Conservation (phyloP, 2,113 vertebrate species). For the Actenoides lindsayi region DNA sequence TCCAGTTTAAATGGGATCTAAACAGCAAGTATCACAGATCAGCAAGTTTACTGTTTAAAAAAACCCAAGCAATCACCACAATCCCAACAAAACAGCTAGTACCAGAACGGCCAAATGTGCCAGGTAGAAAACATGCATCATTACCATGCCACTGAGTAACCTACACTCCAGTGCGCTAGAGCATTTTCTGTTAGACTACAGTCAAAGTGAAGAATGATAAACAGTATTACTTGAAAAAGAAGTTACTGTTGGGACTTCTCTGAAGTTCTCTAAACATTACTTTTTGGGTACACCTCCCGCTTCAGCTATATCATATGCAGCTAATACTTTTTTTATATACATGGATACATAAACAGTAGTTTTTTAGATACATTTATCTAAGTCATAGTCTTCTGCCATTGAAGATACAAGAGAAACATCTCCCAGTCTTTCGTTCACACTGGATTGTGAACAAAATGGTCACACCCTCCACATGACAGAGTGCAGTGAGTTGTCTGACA, state of each 20-base stretch:
- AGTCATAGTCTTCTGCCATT: fast-evolving
- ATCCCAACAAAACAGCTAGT: neutral
- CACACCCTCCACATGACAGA: neutral
- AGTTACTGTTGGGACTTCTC: neutral
- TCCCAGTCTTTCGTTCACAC: neutral
- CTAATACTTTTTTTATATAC: neutral
- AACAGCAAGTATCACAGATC: neutral
- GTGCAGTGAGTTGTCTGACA: neutral
- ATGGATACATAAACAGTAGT: neutral
- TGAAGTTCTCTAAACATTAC: neutral
- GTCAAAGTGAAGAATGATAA: neutral
- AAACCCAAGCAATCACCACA: neutral
- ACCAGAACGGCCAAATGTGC: neutral
- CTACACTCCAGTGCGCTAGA: neutral
- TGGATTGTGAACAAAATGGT: neutral
- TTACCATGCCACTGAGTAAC: neutral
- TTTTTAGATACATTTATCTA: too few relatives aligned
- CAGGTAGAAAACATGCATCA: neutral
- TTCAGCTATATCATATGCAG: neutral
- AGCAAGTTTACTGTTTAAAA: neutral
- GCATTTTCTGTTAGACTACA: neutral
- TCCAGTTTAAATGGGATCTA: neutral
- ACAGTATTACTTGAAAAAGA: neutral
- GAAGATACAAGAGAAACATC: fast-evolving
- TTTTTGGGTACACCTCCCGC: neutral